Base-by-base conservation (phyloP, 1,140 invertebrate species). In the Dendrolimus punctatus region DNA sequence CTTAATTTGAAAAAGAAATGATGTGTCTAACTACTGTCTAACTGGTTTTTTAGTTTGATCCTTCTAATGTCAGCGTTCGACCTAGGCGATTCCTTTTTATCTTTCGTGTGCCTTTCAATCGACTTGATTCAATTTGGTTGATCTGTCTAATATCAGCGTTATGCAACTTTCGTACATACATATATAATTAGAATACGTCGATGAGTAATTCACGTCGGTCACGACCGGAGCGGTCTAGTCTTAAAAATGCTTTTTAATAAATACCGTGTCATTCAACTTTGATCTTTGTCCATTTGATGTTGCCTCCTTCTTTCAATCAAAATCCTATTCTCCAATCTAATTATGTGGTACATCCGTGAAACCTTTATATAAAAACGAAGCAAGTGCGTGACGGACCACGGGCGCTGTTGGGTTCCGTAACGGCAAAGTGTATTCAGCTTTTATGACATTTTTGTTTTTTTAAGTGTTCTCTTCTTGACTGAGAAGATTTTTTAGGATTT, bases 211-310 rank as follows among this genome's bases (percentile, higher is more conserved):
- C 70, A 68, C 62, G 69, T 67, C 56, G 61, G 55, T 76, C 77
- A 78, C 71, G 71, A 73, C 68, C 63, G 61, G 57, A 62, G 49
- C 55, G 57, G 57, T 58, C 67, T 67, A 60, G 66, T 69, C 65
- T 67, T 65, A 59, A 67, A 64, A 73, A 70, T 64, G 58, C 64
- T 70, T 74, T 76, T 76, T 69, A 55, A 60, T 53, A 57, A 70
- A 55, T 44, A 53, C 47, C 58, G 58, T 76, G 75, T 85, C 80
- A 81, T 82, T 83, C 76, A 82, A 85, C 76, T 80, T 80, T 83
- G 76, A 80, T 80, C 82, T 80, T 77, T 81, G 76, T 76, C 62
- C 61, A 60, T 68, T 58, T 67, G 49, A 66, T 53, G 55, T 76
- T 81, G 79, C 65, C 73, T 77, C 69, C 72, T 80, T 69, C 73